phyloP scores from a whole-genome alignment of 1,140 invertebrate genomes.

The Plutomurus gul region DNA sequence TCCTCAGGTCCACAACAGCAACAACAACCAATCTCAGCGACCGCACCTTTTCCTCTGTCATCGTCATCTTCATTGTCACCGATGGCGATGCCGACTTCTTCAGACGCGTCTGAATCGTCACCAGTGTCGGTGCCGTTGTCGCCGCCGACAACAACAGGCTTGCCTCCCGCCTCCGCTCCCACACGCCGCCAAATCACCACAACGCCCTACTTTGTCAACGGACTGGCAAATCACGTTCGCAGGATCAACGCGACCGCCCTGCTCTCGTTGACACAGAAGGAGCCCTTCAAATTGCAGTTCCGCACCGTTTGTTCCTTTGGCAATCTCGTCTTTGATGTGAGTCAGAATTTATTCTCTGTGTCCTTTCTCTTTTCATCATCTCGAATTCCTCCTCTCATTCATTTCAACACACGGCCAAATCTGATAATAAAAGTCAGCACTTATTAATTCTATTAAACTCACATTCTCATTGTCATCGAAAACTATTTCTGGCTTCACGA shows the following conservation, averaged over 20 bases:
- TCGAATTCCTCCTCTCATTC: too few relatives aligned
- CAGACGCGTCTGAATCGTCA: not conserved
- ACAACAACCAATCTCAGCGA: conserved; percentile 1
- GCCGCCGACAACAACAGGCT: not conserved
- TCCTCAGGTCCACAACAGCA: not conserved
- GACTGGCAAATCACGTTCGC: conserved; percentile 37
- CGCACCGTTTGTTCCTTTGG: conserved; percentile 50
- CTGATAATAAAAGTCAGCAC: too few relatives aligned
- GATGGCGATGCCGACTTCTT: not conserved
- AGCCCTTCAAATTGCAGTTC: conserved; percentile 46
- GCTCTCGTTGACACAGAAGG: not conserved
- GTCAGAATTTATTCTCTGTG: not conserved
- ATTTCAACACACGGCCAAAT: too few relatives aligned
- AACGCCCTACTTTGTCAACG: conserved; percentile 45
- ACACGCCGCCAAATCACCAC: not conserved
- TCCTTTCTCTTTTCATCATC: not conserved
- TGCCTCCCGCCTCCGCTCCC: not conserved
- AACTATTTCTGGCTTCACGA: too few relatives aligned
- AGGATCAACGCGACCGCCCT: conserved; percentile 38
- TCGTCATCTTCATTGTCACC: not conserved
- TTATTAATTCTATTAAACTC: too few relatives aligned
- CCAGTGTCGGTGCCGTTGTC: not conserved
- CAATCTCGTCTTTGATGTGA: conserved; percentile 52
- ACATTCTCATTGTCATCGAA: too few relatives aligned
- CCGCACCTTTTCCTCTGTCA: not conserved